Evolutionary conservation across 2,113 vertebrate genomes (phyloP), one percentile per base, ranked within the genome.

Genomic region (Periophthalmodon schlosseri): DNA sequence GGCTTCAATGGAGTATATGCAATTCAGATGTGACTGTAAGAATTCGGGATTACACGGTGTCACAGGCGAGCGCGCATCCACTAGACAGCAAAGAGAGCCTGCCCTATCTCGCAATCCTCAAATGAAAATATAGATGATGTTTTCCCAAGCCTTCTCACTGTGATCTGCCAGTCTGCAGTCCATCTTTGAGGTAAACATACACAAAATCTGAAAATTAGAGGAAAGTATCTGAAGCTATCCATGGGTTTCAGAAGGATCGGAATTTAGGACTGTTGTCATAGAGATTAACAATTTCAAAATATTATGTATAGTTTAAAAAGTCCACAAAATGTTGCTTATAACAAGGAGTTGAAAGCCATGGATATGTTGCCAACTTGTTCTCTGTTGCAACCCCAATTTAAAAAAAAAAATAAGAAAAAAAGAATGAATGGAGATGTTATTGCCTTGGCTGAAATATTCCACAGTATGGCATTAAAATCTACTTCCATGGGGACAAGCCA

Each of bases 11-110:
- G 52, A 56, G 52, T 56, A 6, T 56, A 6, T 21, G 52, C 52
- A n/a, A 56, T 56, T 56, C 52, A 56, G 52, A 56, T 56, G 52
- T 56, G 52, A 56, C 52, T 56, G 52, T 56, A 52, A 52, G 52
- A 9, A 54, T 54, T 54, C 50, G 2, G 50, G 50, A 56, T 56
- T 56, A 56, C 52, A 56, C 52, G 3, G 20, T 11, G 52, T 21
- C 52, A 21, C 52, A 10, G 52, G 20, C 20, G 2, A 21, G 4
- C 20, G 20, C 7, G 20, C 20, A 52, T 18, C 16, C 16, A 20
- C 49, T 20, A 9, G 39, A 44, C 39, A 10, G 39, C 8, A 10
- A 44, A 44, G 39, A 44, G 39, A 44, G 39, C 39, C 39, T 6
- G 49, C 49, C 49, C 49, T 56, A 21, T 56, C 20, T 56, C 52